A percentile compares a stretch with the other conserved stretches of the same genome.
Evolutionary conservation across 2,888 invertebrate genomes (phyloP).

Genomic region (Suillia variegata): DNA sequence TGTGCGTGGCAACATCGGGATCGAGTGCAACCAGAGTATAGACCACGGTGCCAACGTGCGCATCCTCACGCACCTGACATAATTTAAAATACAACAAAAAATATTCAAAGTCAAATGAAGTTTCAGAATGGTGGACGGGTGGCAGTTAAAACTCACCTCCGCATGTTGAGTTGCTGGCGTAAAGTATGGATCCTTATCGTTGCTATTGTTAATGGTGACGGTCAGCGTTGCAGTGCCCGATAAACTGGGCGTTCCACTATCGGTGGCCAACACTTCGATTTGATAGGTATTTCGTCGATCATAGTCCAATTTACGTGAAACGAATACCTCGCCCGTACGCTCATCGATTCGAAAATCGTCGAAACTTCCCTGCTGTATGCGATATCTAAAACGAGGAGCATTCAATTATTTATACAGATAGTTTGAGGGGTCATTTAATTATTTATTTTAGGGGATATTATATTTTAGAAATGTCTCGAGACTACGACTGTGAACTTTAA

Average conservation of each 20-base stretch:
- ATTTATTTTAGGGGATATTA: no score
- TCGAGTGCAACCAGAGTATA: constrained; percentile 77
- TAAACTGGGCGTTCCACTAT: constrained; percentile 78
- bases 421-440: no score
- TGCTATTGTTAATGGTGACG: constrained; percentile 81
- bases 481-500: no score
- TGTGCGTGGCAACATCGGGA: constrained; percentile 75
- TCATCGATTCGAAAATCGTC: constrained; percentile 85
- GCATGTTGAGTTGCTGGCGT: constrained; percentile 78
- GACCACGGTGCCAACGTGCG: constrained; percentile 72
- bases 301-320: constrained; percentile 80
- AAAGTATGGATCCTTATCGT: constrained; percentile 86
- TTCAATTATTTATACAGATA: no score
- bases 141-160: constrained; percentile 63
- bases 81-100: not conserved
- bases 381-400: no score
- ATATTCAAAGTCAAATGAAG: not conserved
- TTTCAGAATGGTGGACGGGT: not conserved
- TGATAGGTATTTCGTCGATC: constrained; percentile 80
- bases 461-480: no score
- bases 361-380: constrained; percentile 82
- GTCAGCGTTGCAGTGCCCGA: constrained; percentile 82
- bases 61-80: constrained; percentile 75
- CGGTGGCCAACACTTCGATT: constrained; percentile 81
- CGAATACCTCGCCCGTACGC: constrained; percentile 74